Percentiles rank a stretch among this genome's conserved stretches.
Conservation (phyloP, 2,797 vertebrate species). For the Podarcis siculus region DNA sequence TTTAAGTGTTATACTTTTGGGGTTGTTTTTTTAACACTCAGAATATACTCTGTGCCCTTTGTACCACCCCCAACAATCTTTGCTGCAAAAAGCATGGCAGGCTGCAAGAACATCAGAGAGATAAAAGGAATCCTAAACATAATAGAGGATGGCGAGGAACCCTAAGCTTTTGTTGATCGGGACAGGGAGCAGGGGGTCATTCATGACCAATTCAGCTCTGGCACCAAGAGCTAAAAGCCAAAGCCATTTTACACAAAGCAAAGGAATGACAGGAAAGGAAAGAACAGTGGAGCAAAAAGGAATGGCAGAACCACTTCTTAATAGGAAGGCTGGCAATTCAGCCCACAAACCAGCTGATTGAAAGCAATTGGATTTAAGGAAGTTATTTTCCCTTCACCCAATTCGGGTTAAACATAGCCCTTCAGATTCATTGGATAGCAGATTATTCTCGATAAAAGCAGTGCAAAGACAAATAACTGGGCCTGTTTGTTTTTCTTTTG, state of each 20-base stretch:
- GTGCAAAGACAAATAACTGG: not conserved
- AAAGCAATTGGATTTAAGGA: not conserved
- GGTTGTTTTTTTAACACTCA: slow-evolving; percentile 8
- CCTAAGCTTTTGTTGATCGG: slow-evolving; percentile 13
- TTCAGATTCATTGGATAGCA: not conserved
- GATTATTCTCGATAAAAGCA: not conserved
- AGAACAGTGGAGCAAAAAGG: not conserved
- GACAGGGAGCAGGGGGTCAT: slow-evolving; percentile 13
- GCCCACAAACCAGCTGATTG: not conserved
- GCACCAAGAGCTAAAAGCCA: slow-evolving; percentile 31
- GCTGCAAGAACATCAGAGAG: slow-evolving; percentile 26
- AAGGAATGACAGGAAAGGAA: not conserved
- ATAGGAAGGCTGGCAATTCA: not conserved
- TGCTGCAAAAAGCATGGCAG: slow-evolving; percentile 1
- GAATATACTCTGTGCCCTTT: not conserved
- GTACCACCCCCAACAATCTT: not conserved
- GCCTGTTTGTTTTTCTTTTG: too few species aligned
- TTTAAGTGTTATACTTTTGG: not conserved
- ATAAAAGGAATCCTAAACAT: slow-evolving; percentile 25
- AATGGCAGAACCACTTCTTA: slow-evolving; percentile 1
- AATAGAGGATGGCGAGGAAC: slow-evolving; percentile 17
- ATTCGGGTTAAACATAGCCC: not conserved
- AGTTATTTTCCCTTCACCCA: not conserved
- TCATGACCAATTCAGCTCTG: not conserved
- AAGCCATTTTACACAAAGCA: slow-evolving; percentile 31